A percentile compares a stretch with the other conserved stretches of the same genome.
Evolutionary conservation across 35 echinoderm and acorn worm genomes (phyloP).

Genomic region (Stichopus chloronotus): DNA sequence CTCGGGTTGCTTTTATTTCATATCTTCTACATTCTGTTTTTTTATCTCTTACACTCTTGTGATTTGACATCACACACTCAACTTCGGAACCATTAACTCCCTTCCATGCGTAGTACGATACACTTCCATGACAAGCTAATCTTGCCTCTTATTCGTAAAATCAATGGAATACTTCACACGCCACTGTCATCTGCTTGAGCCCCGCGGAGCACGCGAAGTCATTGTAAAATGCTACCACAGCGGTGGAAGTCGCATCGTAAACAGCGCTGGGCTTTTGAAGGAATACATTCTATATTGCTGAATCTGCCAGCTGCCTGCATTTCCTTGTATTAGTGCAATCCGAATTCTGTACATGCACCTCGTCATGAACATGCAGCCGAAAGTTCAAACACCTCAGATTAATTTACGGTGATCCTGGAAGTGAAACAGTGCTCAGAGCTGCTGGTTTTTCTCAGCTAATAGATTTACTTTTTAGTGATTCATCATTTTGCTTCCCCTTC

Average conservation of each 20-base stretch:
- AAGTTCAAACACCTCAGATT: constrained; percentile 3
- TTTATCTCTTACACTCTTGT: too few species aligned
- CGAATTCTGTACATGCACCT: too few species aligned
- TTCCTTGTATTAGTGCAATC: too few species aligned
- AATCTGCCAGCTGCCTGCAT: too few species aligned
- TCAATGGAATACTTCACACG: not conserved
- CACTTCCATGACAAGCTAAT: not conserved
- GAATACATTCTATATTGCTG: too few species aligned
- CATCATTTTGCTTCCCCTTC: not conserved
- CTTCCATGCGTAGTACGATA: not conserved
- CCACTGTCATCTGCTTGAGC: not conserved
- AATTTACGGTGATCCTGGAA: not conserved
- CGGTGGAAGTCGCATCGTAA: too few species aligned
- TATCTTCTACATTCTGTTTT: too few species aligned
- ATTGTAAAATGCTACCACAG: not conserved
- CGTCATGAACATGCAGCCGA: not conserved
- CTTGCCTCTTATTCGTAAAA: not conserved
- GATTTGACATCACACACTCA: too few species aligned
- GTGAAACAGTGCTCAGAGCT: not conserved
- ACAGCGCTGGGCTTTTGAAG: too few species aligned
- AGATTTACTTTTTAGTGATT: constrained; percentile 38
- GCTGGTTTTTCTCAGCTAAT: constrained; percentile 35
- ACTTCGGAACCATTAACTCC: too few species aligned
- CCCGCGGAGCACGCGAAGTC: not conserved
- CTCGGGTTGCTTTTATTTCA: too few species aligned